Evolutionary conservation across 2,888 invertebrate genomes (phyloP).

Genomic region (Drosophila setosimentum): DNA sequence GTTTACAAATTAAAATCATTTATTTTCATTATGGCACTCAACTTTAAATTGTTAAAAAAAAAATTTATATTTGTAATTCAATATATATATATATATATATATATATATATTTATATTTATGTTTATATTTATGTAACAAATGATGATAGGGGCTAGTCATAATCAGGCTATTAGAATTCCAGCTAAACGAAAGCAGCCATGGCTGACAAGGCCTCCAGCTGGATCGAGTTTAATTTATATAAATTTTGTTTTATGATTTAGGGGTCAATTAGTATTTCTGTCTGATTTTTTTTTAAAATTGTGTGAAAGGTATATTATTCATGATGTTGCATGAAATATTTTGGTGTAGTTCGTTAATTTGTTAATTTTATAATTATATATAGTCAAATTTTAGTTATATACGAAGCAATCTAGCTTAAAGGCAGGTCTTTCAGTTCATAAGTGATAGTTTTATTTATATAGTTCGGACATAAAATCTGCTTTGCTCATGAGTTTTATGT

Average conservation of each 20-base stretch:
- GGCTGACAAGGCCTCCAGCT: not conserved
- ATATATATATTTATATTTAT: too few species aligned
- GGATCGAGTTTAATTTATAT: not conserved
- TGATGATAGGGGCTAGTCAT: not conserved
- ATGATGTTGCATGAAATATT: not conserved
- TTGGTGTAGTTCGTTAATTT: not conserved
- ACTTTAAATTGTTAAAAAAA: not conserved
- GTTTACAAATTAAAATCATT: not conserved
- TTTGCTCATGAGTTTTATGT: not conserved
- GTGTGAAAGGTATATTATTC: too few species aligned
- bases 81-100: not conserved
- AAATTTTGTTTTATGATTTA: not conserved
- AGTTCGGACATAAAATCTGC: not conserved
- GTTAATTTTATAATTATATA: not conserved
- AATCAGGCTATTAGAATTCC: not conserved
- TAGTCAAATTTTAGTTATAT: accelerated
- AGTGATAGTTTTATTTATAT: not conserved
- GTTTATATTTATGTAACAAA: not conserved
- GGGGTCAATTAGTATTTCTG: not conserved
- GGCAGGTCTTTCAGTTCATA: accelerated
- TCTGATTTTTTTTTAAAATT: not conserved
- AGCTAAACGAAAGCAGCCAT: not conserved
- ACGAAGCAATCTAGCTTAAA: not conserved
- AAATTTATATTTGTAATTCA: not conserved
- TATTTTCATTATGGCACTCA: not conserved